Conservation (phyloP, 2,113 vertebrate species). For the Eudyptes chrysolophus region DNA sequence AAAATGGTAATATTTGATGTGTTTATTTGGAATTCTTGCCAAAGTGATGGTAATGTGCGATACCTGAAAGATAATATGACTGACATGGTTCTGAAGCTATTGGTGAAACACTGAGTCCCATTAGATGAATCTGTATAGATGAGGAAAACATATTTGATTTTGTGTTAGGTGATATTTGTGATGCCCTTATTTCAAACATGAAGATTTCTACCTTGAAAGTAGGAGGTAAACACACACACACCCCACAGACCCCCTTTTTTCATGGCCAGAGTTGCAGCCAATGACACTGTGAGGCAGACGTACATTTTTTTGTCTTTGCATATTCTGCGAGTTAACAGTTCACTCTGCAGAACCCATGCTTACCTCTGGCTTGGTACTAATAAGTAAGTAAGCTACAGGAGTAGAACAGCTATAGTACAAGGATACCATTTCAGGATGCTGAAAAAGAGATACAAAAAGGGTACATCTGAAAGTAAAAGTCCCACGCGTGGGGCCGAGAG, state of each 20-base stretch:
- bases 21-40: background rate
- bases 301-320: background rate
- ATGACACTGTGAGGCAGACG: fast-evolving
- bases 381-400: background rate
- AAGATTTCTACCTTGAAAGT: background rate
- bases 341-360: background rate
- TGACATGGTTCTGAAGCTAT: background rate
- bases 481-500: background rate
- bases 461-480: background rate
- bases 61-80: background rate
- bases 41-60: background rate
- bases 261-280: background rate
- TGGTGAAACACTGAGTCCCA: background rate
- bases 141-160: background rate
- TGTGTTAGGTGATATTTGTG: background rate
- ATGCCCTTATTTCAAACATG: background rate
- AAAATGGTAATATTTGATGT: background rate
- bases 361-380: background rate
- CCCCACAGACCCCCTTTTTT: background rate
- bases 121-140: background rate
- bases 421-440: background rate
- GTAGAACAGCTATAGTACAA: background rate
- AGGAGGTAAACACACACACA: background rate
- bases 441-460: background rate
- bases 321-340: background rate